phyloP scores from a whole-genome alignment of 2,797 vertebrate genomes.

The Natrix natrix region DNA sequence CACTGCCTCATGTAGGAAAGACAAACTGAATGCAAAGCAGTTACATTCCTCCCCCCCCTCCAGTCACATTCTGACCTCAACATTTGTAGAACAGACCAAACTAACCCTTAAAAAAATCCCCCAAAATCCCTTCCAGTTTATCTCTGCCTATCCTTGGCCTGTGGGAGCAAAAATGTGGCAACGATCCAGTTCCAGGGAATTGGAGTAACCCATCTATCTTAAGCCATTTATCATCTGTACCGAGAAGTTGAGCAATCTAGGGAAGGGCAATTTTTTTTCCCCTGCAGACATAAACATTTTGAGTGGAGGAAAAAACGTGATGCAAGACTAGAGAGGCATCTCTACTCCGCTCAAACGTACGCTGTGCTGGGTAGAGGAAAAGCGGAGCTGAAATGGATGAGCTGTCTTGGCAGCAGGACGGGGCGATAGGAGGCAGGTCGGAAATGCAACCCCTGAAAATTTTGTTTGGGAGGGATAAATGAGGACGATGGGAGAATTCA shows the following conservation, averaged over 20 bases:
- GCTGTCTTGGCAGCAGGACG: not conserved
- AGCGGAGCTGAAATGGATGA: not conserved
- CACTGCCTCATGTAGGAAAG: not conserved
- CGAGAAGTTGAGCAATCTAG: not conserved
- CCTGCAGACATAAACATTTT: not conserved
- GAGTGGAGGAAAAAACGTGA: not conserved
- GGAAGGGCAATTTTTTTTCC: not conserved
- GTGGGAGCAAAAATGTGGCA: not conserved
- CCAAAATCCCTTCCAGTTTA: not conserved
- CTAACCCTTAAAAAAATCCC: not conserved
- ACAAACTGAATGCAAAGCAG: not conserved
- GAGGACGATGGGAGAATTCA: not conserved
- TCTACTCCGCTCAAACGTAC: not conserved
- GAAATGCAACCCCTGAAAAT: not conserved
- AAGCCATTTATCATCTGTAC: not conserved
- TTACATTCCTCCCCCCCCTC: rapidly evolving
- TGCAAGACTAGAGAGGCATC: not conserved
- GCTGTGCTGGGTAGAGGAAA: not conserved
- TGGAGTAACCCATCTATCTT: not conserved
- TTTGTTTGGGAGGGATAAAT: not conserved
- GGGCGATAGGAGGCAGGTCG: not conserved
- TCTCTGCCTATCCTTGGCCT: not conserved
- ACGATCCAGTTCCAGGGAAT: not conserved
- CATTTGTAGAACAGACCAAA: not conserved
- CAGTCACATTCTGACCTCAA: not conserved